Conservation (phyloP, 1,140 invertebrate species). For the Drosophila parabipectinata region DNA sequence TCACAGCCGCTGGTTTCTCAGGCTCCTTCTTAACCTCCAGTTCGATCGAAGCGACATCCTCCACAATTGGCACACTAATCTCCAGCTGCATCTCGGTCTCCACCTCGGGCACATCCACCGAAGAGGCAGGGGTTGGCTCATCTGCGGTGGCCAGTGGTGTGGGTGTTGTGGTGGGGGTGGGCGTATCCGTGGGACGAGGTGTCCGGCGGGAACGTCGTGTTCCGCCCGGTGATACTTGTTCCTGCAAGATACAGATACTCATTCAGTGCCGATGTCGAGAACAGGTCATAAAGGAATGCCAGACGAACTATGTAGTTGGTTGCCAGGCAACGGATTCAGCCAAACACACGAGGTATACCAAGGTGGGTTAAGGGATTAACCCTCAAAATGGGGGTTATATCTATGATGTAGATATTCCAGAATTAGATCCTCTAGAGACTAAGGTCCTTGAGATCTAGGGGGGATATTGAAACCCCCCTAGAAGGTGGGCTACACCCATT, state of each 20-base stretch:
- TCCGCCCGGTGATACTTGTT: constrained; percentile 48
- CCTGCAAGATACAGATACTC: constrained; percentile 46
- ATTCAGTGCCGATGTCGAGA: constrained; percentile 16
- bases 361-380: background rate
- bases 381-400: background rate
- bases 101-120: background rate
- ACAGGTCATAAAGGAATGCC: constrained; percentile 14
- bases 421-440: too few species aligned
- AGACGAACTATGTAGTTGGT: constrained; percentile 11
- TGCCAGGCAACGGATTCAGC: constrained; percentile 33
- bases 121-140: background rate
- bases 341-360: constrained; percentile 18
- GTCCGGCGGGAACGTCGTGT: constrained; percentile 66
- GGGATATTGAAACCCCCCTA: too few species aligned
- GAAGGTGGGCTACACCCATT: too few species aligned
- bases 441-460: too few species aligned
- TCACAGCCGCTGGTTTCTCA: constrained; percentile 34
- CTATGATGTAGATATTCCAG: too few species aligned
- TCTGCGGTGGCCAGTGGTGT: background rate
- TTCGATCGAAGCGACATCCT: constrained; percentile 10
- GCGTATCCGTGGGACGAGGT: constrained; percentile 58
- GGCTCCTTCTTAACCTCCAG: constrained; percentile 54
- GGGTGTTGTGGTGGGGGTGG: constrained; percentile 17
- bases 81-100: background rate
- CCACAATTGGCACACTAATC: background rate